Base-by-base conservation (phyloP, 1,140 invertebrate species). In the Euschistus heros region DNA sequence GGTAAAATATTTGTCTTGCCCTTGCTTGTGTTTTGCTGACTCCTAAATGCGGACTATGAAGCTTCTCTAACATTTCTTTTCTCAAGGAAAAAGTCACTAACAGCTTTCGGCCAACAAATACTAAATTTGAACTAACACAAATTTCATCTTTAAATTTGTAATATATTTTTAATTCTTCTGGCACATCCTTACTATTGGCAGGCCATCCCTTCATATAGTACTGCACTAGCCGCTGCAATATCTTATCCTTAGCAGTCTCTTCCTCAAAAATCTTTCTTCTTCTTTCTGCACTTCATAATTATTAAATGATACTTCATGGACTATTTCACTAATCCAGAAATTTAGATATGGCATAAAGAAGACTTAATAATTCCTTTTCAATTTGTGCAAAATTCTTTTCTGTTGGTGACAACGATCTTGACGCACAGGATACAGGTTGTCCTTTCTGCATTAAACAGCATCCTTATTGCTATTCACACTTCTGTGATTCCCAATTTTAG, bases 21-120 rank as follows among this genome's bases (percentile, higher is more conserved):
- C 59, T 61, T 33, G 59, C 59, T 61, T 61, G 3, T 27, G 59
- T 61, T 33, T 61, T 61, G 30, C 20, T 26, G 30, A 61, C 15
- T 33, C 59, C 59, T 30, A 61, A 33, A 61, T 61, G 59, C 20
- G 20, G 20, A 61, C 7, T 61, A 61, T 61, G 59, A 8, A 61
- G 26, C 27, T 61, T 61, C 15, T 30, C 27, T 17, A 61, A 61
- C 59, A 61, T 7, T 30, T 61, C 59, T 61, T 61, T 61, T 33
- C 27, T 22, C 30, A 61, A 37, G 27, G 15, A 26, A 18, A 30
- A 27, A n/a, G n/a, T n/a, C n/a, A n/a, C n/a, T n/a, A n/a, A n/a
- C n/a, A n/a, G n/a, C n/a, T n/a, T n/a, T n/a, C 14, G 59, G 27
- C 24, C 15, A 17, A 17, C 15, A 47, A n/a, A 47, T 47, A n/a